phyloP scores from a whole-genome alignment of 2,113 vertebrate genomes.

The Peromyscus maniculatus region DNA sequence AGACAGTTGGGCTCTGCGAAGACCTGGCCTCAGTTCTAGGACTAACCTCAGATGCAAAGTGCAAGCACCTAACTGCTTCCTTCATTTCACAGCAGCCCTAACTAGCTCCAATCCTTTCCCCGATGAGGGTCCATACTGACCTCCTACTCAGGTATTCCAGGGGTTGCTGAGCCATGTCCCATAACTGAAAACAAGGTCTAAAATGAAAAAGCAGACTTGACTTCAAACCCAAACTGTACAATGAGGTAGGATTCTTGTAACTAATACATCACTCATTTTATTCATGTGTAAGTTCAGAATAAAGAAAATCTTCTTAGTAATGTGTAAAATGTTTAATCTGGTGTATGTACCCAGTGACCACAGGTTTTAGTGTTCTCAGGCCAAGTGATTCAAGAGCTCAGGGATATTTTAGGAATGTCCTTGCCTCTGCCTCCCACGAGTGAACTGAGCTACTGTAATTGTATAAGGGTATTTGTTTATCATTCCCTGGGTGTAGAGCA shows the following conservation, averaged over 20 bases:
- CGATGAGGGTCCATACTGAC: not conserved
- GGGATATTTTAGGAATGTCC: not conserved
- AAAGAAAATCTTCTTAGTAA: not conserved
- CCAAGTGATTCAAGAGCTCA: not conserved
- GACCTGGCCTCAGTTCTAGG: not conserved
- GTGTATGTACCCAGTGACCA: not conserved
- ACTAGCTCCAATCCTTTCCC: not conserved
- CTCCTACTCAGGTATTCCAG: not conserved
- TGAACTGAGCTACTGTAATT: not conserved
- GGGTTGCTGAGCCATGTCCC: fast-evolving
- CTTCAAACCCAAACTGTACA: not conserved
- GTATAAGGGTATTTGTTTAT: not conserved
- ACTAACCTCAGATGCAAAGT: not conserved
- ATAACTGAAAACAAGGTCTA: not conserved
- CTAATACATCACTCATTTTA: not conserved
- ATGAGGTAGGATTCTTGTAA: too few relatives aligned
- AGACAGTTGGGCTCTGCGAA: not conserved
- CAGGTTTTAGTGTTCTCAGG: not conserved
- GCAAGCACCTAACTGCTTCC: not conserved
- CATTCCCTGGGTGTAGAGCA: not conserved
- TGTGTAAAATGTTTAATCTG: not conserved
- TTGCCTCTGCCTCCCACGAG: not conserved
- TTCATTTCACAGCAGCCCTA: not conserved
- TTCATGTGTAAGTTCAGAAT: not conserved
- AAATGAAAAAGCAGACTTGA: not conserved